Conservation (phyloP, 2,113 vertebrate genomes). For the Lagopus muta region DNA sequence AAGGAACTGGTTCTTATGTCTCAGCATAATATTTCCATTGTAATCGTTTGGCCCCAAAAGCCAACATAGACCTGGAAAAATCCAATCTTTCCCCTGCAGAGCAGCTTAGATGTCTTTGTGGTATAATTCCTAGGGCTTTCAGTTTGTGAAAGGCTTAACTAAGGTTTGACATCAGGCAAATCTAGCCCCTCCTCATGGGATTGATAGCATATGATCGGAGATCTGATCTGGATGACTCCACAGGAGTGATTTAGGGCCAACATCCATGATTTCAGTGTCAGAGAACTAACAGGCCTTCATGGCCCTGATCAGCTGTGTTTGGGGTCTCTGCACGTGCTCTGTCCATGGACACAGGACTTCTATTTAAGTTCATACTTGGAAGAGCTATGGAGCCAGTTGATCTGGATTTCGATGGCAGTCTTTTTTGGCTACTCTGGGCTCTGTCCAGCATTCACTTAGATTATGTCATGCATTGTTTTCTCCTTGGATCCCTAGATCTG, state of each 20-base stretch:
- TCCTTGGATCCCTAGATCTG: rapidly evolving
- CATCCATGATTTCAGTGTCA: neutral
- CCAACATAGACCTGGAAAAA: neutral
- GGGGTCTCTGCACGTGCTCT: neutral
- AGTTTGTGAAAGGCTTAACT: neutral
- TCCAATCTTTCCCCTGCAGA: neutral
- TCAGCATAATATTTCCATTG: neutral
- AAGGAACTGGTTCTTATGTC: neutral
- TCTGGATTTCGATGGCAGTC: rapidly evolving
- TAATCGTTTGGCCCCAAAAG: neutral
- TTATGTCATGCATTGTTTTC: rapidly evolving
- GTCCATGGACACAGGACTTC: neutral
- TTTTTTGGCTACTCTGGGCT: rapidly evolving
- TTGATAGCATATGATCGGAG: neutral
- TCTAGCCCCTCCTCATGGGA: neutral
- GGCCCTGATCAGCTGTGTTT: neutral
- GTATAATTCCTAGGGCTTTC: neutral
- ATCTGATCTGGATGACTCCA: neutral
- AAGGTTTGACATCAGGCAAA: neutral
- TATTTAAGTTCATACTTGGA: neutral
- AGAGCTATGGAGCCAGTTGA: rapidly evolving
- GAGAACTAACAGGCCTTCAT: neutral
- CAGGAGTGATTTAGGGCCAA: neutral
- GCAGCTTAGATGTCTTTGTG: neutral
- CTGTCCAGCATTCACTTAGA: rapidly evolving